Conservation (phyloP, 2,888 invertebrate species). For the Venusia cambrica region DNA sequence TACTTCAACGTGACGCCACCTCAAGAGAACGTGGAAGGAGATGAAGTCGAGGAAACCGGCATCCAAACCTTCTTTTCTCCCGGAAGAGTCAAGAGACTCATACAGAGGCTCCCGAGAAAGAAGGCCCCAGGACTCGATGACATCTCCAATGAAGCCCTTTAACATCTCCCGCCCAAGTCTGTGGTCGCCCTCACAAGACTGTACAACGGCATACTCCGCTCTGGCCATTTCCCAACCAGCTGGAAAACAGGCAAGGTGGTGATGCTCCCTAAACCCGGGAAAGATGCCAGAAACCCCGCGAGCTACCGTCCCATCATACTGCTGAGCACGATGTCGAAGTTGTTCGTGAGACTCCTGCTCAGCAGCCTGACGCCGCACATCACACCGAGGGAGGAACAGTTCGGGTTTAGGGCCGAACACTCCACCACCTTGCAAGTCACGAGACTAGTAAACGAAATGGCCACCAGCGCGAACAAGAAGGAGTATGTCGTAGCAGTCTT, state of each 20-base stretch:
- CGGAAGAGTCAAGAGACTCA: background rate
- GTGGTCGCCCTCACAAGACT: conserved; percentile 20
- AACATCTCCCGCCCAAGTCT: conserved; percentile 17
- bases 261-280: conserved; percentile 28
- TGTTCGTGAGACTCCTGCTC: conserved; percentile 26
- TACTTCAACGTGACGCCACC: background rate
- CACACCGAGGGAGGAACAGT: conserved; percentile 22
- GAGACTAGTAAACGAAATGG: conserved; percentile 28
- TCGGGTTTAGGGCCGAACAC: conserved; percentile 29
- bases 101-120: background rate
- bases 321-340: conserved; percentile 14
- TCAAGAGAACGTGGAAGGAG: too few species aligned
- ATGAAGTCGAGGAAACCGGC: too few species aligned
- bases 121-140: conserved; percentile 4
- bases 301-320: conserved; percentile 28
- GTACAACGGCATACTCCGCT: conserved; percentile 27
- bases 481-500: conserved; percentile 27
- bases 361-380: conserved; percentile 2
- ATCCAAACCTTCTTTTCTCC: background rate
- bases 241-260: conserved; percentile 21
- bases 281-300: conserved; percentile 15
- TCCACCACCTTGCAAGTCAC: conserved; percentile 34
- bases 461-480: conserved; percentile 22
- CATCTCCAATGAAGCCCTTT: conserved; percentile 19
- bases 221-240: conserved; percentile 23